Evolutionary conservation across 2,888 invertebrate genomes (phyloP).

Genomic region (Hoplodrina ambigua): DNA sequence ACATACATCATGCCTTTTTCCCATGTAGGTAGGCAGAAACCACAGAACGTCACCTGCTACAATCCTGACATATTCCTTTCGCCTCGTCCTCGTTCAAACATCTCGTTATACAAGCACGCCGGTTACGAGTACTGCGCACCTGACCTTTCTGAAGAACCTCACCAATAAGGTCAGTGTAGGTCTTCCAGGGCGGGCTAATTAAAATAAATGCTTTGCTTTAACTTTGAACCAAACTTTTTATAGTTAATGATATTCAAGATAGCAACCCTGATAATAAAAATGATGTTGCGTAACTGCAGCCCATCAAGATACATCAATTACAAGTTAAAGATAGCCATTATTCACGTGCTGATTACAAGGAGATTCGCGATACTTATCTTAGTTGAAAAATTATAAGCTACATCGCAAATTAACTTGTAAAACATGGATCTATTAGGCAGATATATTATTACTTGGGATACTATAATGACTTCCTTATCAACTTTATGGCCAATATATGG

Average conservation of each 20-base stretch:
- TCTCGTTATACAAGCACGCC: no score
- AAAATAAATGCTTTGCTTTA: no score
- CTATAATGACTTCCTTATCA: conserved; percentile 43
- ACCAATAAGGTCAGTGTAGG: no score
- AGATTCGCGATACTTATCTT: conserved; percentile 45
- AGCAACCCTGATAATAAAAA: conserved; percentile 18
- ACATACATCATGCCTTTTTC: no score
- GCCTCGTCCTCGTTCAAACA: no score
- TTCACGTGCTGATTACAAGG: conserved; percentile 34
- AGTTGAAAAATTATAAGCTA: conserved; percentile 58
- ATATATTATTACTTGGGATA: conserved; percentile 55
- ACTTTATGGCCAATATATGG: conserved; percentile 28
- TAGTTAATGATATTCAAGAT: not conserved
- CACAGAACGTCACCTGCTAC: no score
- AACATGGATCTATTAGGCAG: conserved; percentile 46
- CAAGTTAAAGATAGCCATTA: conserved; percentile 33
- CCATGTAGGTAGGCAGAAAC: no score
- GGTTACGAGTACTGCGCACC: no score
- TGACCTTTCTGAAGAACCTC: no score
- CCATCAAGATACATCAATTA: conserved; percentile 28
- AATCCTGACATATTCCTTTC: no score
- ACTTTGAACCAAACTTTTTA: no score
- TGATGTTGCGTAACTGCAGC: conserved; percentile 23
- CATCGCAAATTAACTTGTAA: conserved; percentile 57
- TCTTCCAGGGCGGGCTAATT: no score